These are phyloP conservation scores for Apodemia duryi DNA, from an alignment of 2,888 invertebrate species.

Conservation along the genomic window DNA sequence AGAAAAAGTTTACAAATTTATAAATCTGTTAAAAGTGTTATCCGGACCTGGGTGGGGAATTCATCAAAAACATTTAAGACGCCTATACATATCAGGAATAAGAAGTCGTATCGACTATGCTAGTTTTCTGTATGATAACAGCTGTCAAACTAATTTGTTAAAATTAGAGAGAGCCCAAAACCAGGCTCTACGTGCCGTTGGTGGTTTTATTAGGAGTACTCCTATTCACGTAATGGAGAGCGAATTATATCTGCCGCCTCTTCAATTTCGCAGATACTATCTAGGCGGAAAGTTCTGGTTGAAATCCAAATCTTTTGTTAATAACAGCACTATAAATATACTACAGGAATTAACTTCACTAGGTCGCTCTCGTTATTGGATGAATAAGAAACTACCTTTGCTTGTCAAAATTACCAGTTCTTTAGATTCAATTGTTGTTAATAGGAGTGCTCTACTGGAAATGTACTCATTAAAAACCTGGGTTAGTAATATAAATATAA, in stretches of 20 bases:
- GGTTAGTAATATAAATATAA: too few species aligned
- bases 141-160: slow-evolving; percentile 15
- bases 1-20: slow-evolving; percentile 20
- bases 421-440: too few species aligned
- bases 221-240: slow-evolving; percentile 25
- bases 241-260: slow-evolving; percentile 22
- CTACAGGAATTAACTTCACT: too few species aligned
- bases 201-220: slow-evolving; percentile 26
- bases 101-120: slow-evolving; percentile 23
- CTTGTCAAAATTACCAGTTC: too few species aligned
- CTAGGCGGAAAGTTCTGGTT: slow-evolving; percentile 23
- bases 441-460: too few species aligned
- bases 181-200: slow-evolving; percentile 21
- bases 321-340: too few species aligned
- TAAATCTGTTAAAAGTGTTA: slow-evolving; percentile 25
- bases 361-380: neutral
- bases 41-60: slow-evolving; percentile 26
- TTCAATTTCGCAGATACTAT: slow-evolving; percentile 21
- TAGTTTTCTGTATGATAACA: slow-evolving; percentile 22
- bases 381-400: too few species aligned
- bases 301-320: neutral
- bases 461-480: too few species aligned
- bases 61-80: slow-evolving; percentile 21
- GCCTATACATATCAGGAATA: slow-evolving; percentile 22
- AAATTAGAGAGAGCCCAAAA: slow-evolving; percentile 26